phyloP scores from a whole-genome alignment of 2,113 vertebrate genomes.

The Antennarius striatus region DNA sequence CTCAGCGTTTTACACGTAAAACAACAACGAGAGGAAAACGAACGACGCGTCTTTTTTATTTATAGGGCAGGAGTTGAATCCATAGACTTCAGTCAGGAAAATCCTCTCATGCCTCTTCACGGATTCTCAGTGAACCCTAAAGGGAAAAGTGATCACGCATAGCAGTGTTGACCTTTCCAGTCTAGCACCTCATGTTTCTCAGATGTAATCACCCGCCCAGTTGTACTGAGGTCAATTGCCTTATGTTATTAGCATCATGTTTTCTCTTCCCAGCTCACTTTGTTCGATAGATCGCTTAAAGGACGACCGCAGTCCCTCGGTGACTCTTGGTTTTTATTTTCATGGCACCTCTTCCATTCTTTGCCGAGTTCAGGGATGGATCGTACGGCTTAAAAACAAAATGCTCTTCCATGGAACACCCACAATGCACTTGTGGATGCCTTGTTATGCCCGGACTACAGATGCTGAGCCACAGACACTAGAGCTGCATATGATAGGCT shows the following conservation, averaged over 20 bases:
- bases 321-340: slow-evolving; percentile 34
- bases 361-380: slow-evolving; percentile 75
- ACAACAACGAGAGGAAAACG: slow-evolving; percentile 7
- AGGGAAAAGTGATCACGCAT: slow-evolving; percentile 33
- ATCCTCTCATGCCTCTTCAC: slow-evolving; percentile 31
- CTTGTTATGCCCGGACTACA: slow-evolving; percentile 61
- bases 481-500: slow-evolving; percentile 36
- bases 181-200: slow-evolving; percentile 45
- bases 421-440: slow-evolving; percentile 70
- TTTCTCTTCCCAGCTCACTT: slow-evolving; percentile 42
- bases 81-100: slow-evolving; percentile 44
- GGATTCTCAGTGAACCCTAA: slow-evolving; percentile 38
- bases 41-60: slow-evolving; percentile 46
- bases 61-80: slow-evolving; percentile 43
- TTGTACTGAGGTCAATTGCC: slow-evolving; percentile 61
- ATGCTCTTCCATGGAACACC: slow-evolving; percentile 72
- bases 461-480: slow-evolving; percentile 49
- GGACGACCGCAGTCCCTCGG: not conserved
- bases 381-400: slow-evolving; percentile 68
- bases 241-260: slow-evolving; percentile 63
- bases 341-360: slow-evolving; percentile 65
- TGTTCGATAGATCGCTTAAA: slow-evolving; percentile 49
- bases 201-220: slow-evolving; percentile 52
- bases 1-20: slow-evolving; percentile 37
- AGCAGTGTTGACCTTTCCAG: slow-evolving; percentile 51